These are phyloP conservation scores for Microctonus brassicae DNA, from an alignment of 2,888 invertebrate genomes.

Conservation along the genomic window DNA sequence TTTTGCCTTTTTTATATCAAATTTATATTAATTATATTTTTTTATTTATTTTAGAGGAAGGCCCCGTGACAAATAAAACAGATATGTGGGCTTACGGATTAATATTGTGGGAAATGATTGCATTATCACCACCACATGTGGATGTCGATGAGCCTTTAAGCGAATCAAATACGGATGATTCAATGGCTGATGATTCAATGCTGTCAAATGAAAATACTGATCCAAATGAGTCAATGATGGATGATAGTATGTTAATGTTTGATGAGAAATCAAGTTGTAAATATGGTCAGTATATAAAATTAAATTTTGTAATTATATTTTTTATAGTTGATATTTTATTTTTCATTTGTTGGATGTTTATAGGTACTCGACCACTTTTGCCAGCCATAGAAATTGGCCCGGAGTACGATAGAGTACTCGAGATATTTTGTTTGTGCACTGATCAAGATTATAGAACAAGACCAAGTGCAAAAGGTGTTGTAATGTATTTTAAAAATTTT, in stretches of 20 bases:
- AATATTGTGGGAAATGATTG: slow-evolving; percentile 85
- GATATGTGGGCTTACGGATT: slow-evolving; percentile 87
- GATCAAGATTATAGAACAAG: slow-evolving; percentile 73
- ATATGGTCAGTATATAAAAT: slow-evolving; percentile 48
- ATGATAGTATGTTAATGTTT: slow-evolving; percentile 51
- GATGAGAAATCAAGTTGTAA: slow-evolving; percentile 39
- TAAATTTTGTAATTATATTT: neutral
- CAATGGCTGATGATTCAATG: slow-evolving; percentile 40
- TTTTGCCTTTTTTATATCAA: slow-evolving; percentile 48
- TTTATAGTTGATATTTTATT: neutral
- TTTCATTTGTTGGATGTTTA: too few relatives aligned
- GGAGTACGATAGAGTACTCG: slow-evolving; percentile 77
- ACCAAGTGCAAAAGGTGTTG: slow-evolving; percentile 75
- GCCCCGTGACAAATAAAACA: slow-evolving; percentile 77
- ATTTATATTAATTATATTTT: neutral
- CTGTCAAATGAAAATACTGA: slow-evolving; percentile 44
- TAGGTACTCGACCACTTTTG: slow-evolving; percentile 81
- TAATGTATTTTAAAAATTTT: slow-evolving; percentile 68
- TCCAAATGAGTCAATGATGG: slow-evolving; percentile 44
- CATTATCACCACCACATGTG: slow-evolving; percentile 78
- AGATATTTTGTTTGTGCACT: slow-evolving; percentile 81
- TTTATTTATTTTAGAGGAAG: slow-evolving; percentile 61
- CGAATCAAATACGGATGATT: slow-evolving; percentile 42
- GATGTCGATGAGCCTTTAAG: slow-evolving; percentile 53
- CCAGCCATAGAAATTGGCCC: slow-evolving; percentile 75